Base-by-base conservation (phyloP, 2,113 vertebrate species). In the Caracal caracal region DNA sequence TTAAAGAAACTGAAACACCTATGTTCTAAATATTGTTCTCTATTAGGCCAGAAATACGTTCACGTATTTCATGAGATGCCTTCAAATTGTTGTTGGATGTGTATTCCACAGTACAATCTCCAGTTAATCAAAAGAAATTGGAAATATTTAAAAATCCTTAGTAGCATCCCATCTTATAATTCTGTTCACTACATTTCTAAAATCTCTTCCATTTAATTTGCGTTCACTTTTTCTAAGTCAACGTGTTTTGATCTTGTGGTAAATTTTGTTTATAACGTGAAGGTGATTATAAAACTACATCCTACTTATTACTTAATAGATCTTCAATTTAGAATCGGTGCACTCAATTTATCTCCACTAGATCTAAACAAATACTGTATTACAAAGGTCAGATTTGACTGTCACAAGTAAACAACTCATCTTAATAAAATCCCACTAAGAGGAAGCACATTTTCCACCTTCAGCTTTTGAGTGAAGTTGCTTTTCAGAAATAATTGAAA, bases 241-340 rank as follows among this genome's bases (percentile, higher is more conserved):
- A 80, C 78, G 78, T 96, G 80, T 94, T 98, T 96, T 96, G 90
- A 96, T 94, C 79, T 89, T 88, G 40, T 84, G 79, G 61, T 94
- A 89, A 97, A 95, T 87, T 75, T 53, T 97, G 95, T 95, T 97
- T 96, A 85, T 96, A 87, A 84, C 76, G 22, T 35, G 59, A 95
- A 84, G 92, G 81, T 93, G 95, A 88, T 95, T 33, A 88, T 56
- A 59, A 95, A 97, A 96, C 89, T 24, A 56, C 65, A 59, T 93
- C 70, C 33, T 96, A 92, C 78, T 97, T 51, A 97, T 95, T 94
- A 91, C 70, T 97, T 94, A 93, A 96, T 96, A 92, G 81, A 95
- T 96, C 90, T 97, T 98, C 87, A 98, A 63, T 95, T 97, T 96
- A 88, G 65, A 97, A 94, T 93, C 40, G 51, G 83, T 85, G 19